phyloP scores from a whole-genome alignment of 2,113 vertebrate genomes.

The Indicator maculatus region DNA sequence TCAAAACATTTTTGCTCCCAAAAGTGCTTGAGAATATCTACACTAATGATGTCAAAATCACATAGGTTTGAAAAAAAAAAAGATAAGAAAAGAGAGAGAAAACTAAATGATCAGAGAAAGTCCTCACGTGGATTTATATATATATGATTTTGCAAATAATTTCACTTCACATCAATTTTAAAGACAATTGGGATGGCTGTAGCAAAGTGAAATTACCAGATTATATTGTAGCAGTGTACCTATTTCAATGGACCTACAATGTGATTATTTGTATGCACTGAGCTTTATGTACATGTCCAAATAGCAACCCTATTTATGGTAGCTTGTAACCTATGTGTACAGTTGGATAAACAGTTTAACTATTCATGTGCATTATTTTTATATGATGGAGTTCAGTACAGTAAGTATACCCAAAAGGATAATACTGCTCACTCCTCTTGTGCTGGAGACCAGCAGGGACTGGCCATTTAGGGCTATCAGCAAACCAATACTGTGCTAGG shows the following conservation, averaged over 20 bases:
- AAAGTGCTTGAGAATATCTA: background rate
- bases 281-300: constrained; percentile 8
- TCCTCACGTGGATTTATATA: background rate
- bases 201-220: background rate
- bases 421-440: constrained; percentile 53
- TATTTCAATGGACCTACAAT: background rate
- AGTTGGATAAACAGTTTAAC: constrained; percentile 69
- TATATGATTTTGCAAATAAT: background rate
- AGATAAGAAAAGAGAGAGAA: background rate
- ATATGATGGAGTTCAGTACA: constrained; percentile 52
- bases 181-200: background rate
- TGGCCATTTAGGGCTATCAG: constrained; percentile 61
- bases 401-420: constrained; percentile 66
- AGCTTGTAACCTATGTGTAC: constrained; percentile 48
- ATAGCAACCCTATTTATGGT: constrained; percentile 27
- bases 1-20: background rate
- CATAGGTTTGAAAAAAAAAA: background rate
- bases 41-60: background rate
- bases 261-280: constrained; percentile 27
- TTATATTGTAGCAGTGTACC: background rate
- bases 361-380: constrained; percentile 68
- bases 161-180: background rate
- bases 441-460: constrained; percentile 47
- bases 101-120: background rate
- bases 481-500: constrained; percentile 49